Evolutionary conservation across 2,113 vertebrate genomes (phyloP).

Genomic region (Apus apus): DNA sequence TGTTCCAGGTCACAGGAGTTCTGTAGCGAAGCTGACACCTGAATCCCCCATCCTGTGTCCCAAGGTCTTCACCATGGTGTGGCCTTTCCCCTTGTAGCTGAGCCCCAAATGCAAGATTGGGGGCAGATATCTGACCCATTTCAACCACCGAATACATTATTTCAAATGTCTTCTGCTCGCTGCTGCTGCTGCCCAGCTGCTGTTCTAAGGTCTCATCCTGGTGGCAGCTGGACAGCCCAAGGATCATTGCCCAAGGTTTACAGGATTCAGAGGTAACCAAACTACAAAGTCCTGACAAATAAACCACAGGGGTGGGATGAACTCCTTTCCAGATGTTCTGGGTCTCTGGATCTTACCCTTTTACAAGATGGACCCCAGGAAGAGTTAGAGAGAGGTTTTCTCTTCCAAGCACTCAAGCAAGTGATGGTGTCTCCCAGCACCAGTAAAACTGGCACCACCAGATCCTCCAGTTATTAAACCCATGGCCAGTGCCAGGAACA

Average conservation of each 20-base stretch:
- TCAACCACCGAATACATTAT: not conserved
- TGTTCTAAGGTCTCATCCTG: not conserved
- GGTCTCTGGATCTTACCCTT: not conserved
- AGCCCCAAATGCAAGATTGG: not conserved
- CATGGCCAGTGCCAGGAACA: not conserved
- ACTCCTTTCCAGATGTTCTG: not conserved
- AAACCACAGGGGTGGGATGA: not conserved
- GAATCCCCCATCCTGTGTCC: not conserved
- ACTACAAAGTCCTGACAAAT: not conserved
- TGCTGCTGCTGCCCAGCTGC: not conserved
- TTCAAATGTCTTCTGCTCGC: accelerated
- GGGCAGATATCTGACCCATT: not conserved
- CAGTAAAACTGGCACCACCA: not conserved
- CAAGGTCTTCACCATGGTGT: not conserved
- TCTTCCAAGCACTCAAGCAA: not conserved
- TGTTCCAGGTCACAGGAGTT: not conserved
- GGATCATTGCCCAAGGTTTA: not conserved
- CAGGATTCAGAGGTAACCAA: not conserved
- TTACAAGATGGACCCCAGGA: not conserved
- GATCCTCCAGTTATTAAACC: not conserved
- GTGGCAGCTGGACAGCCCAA: accelerated
- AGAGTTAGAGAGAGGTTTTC: not conserved
- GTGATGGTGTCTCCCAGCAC: not conserved
- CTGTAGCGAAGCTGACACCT: not conserved
- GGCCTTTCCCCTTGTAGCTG: not conserved